A percentile compares a stretch with the other conserved stretches of the same genome.
Conservation (phyloP, 1,140 invertebrate species). For the Bombus superbus region DNA sequence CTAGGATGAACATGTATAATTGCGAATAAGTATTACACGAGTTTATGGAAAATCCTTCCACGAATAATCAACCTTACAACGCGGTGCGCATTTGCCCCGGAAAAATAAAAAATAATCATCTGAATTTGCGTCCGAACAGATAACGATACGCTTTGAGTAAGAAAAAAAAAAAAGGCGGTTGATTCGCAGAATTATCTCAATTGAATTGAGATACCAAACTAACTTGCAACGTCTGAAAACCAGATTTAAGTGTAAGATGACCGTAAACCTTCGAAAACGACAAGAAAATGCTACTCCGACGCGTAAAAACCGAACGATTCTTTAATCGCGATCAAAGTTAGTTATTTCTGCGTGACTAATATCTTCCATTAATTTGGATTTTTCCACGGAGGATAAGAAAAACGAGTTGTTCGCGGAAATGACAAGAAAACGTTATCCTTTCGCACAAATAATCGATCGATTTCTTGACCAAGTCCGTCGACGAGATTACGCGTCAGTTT, state of each 20-base stretch:
- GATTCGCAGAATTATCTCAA: neutral
- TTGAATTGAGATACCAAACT: no score
- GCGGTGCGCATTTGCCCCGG: neutral
- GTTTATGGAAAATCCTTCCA: no score
- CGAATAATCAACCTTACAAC: neutral
- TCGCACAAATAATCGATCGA: neutral
- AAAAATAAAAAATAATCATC: neutral
- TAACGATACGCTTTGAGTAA: neutral
- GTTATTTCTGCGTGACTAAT: neutral
- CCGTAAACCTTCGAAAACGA: neutral
- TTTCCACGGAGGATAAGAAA: neutral
- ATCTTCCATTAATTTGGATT: neutral
- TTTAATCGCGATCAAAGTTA: neutral
- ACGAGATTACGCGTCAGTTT: conserved; percentile 10
- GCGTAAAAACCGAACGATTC: neutral
- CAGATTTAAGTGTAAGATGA: no score
- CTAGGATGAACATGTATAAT: no score
- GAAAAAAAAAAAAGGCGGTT: neutral
- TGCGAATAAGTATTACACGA: no score
- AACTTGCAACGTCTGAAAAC: neutral
- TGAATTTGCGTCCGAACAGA: neutral
- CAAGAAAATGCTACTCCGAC: neutral
- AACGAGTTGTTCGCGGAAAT: neutral
- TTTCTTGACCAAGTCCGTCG: neutral
- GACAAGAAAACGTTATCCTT: neutral